These are phyloP conservation scores for Mustela lutreola DNA, from an alignment of 2,113 vertebrate genomes.

Conservation along the genomic window DNA sequence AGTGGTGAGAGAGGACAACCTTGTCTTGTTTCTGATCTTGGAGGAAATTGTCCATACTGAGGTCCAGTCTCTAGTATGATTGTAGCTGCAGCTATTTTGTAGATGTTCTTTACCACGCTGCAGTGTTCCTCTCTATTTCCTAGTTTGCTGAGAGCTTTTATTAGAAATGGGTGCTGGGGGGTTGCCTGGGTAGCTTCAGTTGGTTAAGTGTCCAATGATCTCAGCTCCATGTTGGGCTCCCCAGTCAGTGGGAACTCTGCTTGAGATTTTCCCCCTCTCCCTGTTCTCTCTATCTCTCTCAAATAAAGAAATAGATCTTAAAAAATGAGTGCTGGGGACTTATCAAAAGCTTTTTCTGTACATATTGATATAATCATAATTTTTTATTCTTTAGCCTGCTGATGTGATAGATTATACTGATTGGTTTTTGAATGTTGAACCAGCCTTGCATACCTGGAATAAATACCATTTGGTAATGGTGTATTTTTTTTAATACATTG, in stretches of 20 bases:
- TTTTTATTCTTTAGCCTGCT: background rate
- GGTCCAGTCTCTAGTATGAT: background rate
- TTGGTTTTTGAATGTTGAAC: constrained; percentile 41
- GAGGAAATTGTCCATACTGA: background rate
- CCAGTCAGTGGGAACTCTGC: background rate
- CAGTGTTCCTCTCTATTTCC: background rate
- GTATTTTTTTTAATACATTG: background rate
- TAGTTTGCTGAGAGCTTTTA: background rate
- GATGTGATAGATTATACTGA: background rate
- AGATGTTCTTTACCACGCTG: background rate
- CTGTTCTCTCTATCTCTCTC: background rate
- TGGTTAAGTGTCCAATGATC: background rate
- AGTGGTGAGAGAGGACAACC: background rate
- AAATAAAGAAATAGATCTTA: background rate
- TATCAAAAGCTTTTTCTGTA: background rate
- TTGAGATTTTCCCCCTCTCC: background rate
- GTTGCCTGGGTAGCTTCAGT: background rate
- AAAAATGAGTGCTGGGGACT: background rate
- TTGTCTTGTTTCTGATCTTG: background rate
- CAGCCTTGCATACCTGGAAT: background rate
- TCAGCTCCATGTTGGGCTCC: background rate
- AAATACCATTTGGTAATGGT: background rate
- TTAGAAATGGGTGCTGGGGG: background rate
- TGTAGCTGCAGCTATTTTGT: background rate
- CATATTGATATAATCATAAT: background rate